Conservation (phyloP, 1,140 invertebrate species). For the Euwallacea similis region DNA sequence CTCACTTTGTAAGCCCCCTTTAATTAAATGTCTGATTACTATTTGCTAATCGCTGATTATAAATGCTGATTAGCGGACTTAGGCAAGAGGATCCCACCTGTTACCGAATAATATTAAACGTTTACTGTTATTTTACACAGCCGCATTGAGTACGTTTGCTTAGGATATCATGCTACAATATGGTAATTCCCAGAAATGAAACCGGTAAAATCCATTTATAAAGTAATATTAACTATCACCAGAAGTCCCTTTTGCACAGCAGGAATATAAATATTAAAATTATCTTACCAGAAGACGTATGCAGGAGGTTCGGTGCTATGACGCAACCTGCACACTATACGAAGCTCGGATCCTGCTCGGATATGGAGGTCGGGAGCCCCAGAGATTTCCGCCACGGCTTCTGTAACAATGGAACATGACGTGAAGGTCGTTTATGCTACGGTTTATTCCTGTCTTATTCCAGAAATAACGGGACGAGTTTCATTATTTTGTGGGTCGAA, state of each 20-base stretch:
- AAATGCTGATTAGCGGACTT: slow-evolving; percentile 5
- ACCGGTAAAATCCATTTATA: no score
- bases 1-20: slow-evolving; percentile 1
- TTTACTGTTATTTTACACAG: no score
- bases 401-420: slow-evolving; percentile 52
- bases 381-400: slow-evolving; percentile 73
- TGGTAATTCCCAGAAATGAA: no score
- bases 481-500: no score
- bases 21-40: slow-evolving; percentile 9
- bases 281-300: slow-evolving; percentile 70
- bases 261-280: slow-evolving; percentile 13
- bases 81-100: not conserved
- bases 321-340: slow-evolving; percentile 69
- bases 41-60: not conserved
- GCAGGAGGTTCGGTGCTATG: slow-evolving; percentile 71
- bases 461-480: not conserved
- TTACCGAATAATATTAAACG: no score
- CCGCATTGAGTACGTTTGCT: no score
- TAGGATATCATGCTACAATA: no score
- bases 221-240: slow-evolving; percentile 6
- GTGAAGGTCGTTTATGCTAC: slow-evolving; percentile 5
- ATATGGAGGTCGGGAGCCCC: slow-evolving; percentile 76
- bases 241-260: slow-evolving; percentile 4
- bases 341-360: slow-evolving; percentile 71
- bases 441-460: slow-evolving; percentile 4